Conservation (phyloP, 2,888 invertebrate species). For the Andricus curvator region DNA sequence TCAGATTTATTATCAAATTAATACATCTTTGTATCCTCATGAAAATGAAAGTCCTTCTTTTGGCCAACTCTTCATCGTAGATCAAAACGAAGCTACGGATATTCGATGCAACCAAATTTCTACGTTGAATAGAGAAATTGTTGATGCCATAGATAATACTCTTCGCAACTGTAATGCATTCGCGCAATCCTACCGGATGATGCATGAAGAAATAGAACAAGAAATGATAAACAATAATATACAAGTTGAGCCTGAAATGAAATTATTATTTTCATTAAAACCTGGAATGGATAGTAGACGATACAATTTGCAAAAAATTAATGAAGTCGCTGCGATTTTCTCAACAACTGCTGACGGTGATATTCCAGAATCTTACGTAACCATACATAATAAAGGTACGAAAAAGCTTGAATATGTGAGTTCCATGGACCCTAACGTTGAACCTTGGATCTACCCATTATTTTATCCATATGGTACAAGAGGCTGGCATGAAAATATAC, state of each 20-base stretch:
- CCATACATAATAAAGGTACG: constrained; percentile 51
- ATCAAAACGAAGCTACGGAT: no score
- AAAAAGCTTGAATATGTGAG: constrained; percentile 45
- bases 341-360: constrained; percentile 56
- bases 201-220: constrained; percentile 50
- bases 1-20: no score
- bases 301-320: constrained; percentile 53
- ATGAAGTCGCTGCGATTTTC: constrained; percentile 55
- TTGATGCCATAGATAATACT: constrained; percentile 20
- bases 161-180: constrained; percentile 44
- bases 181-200: constrained; percentile 47
- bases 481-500: no score
- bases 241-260: no score
- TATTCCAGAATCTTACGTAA: constrained; percentile 56
- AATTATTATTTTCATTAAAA: constrained; percentile 47
- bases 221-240: background rate
- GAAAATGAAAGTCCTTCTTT: no score
- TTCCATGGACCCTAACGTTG: no score
- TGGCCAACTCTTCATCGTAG: no score
- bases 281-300: constrained; percentile 49
- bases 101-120: no score
- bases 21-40: no score
- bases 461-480: constrained; percentile 37
- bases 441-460: no score
- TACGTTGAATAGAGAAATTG: no score